Percentiles rank a stretch among this genome's conserved stretches.
These are phyloP conservation scores for Scolanthus callimorphus DNA, from an alignment of 92 coral and sea anemone genomes.

Conservation along the genomic window DNA sequence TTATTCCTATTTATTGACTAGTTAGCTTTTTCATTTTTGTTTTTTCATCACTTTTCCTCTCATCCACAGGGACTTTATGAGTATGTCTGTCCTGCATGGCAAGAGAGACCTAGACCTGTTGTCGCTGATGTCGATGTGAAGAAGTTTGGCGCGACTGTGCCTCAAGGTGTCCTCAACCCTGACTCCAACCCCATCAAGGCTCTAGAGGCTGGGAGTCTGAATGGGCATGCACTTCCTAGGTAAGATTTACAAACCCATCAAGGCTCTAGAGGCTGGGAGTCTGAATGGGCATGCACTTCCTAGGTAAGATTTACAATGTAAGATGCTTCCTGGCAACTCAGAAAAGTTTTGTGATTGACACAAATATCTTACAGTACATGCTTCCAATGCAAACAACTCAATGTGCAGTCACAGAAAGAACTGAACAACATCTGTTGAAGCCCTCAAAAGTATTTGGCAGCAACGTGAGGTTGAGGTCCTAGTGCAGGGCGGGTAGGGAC, in stretches of 20 bases:
- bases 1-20: too few relatives aligned
- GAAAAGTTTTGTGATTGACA: too few relatives aligned
- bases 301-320: conserved; percentile 48
- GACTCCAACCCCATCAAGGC: conserved; percentile 69
- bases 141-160: conserved; percentile 85
- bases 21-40: too few relatives aligned
- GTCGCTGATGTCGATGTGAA: conserved; percentile 81
- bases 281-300: conserved; percentile 43
- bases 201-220: conserved; percentile 36
- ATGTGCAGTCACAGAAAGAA: too few relatives aligned
- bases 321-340: too few relatives aligned
- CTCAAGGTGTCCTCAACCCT: conserved; percentile 80
- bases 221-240: conserved; percentile 68
- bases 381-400: not conserved
- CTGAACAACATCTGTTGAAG: too few relatives aligned
- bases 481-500: too few relatives aligned
- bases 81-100: conserved; percentile 93
- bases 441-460: too few relatives aligned
- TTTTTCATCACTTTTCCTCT: too few relatives aligned
- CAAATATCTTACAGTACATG: not conserved
- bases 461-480: too few relatives aligned
- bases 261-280: conserved; percentile 45
- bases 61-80: conserved; percentile 88
- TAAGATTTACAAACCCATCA: conserved; percentile 29
- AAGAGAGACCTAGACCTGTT: conserved; percentile 66